Evolutionary conservation across 2,888 invertebrate genomes (phyloP).

Genomic region (Mesorhabditis belari): DNA sequence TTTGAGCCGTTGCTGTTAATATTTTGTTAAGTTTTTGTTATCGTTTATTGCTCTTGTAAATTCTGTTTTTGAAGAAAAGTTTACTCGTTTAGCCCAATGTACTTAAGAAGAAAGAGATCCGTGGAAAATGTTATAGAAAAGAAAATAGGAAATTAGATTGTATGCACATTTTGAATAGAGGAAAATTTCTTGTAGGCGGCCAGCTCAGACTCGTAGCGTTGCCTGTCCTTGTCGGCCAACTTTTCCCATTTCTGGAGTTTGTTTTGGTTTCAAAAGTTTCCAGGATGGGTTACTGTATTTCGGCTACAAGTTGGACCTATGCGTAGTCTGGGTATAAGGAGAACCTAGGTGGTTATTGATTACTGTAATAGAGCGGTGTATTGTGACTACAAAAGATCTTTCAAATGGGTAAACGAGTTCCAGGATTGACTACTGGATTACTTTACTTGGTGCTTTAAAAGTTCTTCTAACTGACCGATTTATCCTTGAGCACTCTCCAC

Average conservation of each 20-base stretch:
- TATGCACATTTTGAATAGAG: too few species aligned
- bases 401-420: too few species aligned
- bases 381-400: neutral
- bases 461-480: conserved; percentile 26
- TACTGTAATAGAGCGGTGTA: neutral
- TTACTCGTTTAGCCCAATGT: too few species aligned
- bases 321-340: neutral
- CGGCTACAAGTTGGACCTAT: too few species aligned
- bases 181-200: conserved; percentile 73
- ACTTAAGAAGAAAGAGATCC: too few species aligned
- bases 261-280: neutral
- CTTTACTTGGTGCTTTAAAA: neutral
- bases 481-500: conserved; percentile 46
- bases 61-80: too few species aligned
- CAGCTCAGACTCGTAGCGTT: conserved; percentile 79
- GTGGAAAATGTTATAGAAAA: too few species aligned
- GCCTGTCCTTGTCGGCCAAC: conserved; percentile 75
- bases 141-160: too few species aligned
- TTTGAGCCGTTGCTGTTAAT: too few species aligned
- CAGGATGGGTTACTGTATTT: too few species aligned
- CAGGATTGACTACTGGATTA: neutral
- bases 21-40: too few species aligned
- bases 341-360: neutral
- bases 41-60: too few species aligned
- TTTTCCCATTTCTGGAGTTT: conserved; percentile 76